Evolutionary conservation across 2,797 vertebrate genomes (phyloP), one percentile per base, ranked within the genome.

Genomic region (Enteromius viviparus): DNA sequence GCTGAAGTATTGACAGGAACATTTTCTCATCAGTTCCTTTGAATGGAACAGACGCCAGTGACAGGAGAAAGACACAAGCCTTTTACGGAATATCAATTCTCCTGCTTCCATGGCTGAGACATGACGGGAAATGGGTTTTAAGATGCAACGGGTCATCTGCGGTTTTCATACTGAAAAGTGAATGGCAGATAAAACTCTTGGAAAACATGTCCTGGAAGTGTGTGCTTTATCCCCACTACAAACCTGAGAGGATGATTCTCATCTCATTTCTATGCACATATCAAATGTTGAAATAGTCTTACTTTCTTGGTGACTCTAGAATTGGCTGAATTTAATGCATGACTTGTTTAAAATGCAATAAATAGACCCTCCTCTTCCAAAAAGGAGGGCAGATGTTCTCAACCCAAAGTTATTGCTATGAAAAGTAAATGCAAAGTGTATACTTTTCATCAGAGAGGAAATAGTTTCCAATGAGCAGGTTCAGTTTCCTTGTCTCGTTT

Each of bases 1-100:
- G 32, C 65, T 78, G 80, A 89, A 70, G 76, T 85, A 80, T 66
- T 51, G 82, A 84, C 86, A 86, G 72, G 74, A 81, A 85, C 76
- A 84, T 85, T 85, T 85, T 86, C 84, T 76, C 86, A 80, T 81
- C 58, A 76, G 51, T 65, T 72, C 60, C 62, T 78, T 34, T 58
- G 71, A 70, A 83, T 45, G 42, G 81, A 78, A n/a, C 40, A 49
- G 37, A 49, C 11, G 2, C 32, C 76, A 9, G 69, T 85, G 81
- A 81, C 74, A 83, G 75, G 65, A 75, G 40, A 71, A 64, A 82
- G 71, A 78, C 76, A 53, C 47, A 23, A 71, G 55, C 51, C 75
- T n/a, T 64, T 71, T 66, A 29, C 55, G 6, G 76, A 85, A 84
- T 82, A 84, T 87, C 49, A 85, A 82, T 79, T 81, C 23, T 62